Evolutionary conservation across 2,888 invertebrate genomes (phyloP), one percentile per base, ranked within the genome.

Genomic region (Harpalus rubripes): DNA sequence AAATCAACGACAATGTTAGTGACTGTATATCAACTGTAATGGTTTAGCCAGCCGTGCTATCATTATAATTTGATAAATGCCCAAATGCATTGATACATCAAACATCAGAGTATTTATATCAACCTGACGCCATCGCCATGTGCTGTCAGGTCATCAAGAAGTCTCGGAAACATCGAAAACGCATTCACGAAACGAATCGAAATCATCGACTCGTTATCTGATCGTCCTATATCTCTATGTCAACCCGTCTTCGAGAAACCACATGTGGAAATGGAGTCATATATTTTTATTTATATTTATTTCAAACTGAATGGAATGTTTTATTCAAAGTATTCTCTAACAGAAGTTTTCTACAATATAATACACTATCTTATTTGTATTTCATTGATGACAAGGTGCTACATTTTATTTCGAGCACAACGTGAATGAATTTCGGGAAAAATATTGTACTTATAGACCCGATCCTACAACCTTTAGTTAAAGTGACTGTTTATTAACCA

Each of bases 161-260:
- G 39, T n/a, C 68, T 39, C 7, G 68, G 68, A 68, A 68, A 68
- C 68, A 68, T 68, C 68, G 68, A 68, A 68, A 68, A 68, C 68
- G 39, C 68, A 68, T 68, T 68, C 68, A 68, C 68, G 68, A 63
- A 63, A 63, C 63, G 63, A 68, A 68, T 68, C 68, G 68, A 68
- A 52, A 68, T 68, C 68, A 68, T 68, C 68, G 32, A n/a, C n/a
- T 68, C 68, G 68, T 68, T 68, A 68, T 68, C 68, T 68, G 68
- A 68, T 68, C 68, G 68, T 39, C 26, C 6, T 68, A 39, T 68
- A 39, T 68, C 5, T 68, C 26, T 63, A 26, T 63, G 59, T 59
- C 32, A 32, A 52, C 44, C 8, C 44, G 10, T 12, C 44, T 52
- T 52, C 44, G 10, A 52, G 10, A 12, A 52, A 52, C 44, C 4